Evolutionary conservation across 2,888 invertebrate genomes (phyloP), one percentile per base, ranked within the genome.

Genomic region (Calameuta idolon): DNA sequence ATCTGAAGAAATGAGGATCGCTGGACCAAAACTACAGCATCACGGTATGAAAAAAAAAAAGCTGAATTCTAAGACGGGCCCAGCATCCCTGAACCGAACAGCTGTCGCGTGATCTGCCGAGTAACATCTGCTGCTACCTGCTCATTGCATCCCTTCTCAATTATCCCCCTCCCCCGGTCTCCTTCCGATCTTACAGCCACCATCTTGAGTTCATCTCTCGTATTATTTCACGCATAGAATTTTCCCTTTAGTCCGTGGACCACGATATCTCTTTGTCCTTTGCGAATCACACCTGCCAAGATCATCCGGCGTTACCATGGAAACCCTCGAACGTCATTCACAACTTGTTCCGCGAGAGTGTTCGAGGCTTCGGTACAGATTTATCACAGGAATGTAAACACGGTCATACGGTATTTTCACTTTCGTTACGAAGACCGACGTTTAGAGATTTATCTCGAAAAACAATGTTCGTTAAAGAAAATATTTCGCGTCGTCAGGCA

Each of bases 101-200:
- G 85, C 85, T 85, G 85, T 85, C 86, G 86, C 83, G 82, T 86
- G 86, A 83, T 80, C 78, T 37, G 77, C 69, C 71, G 71, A 69
- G 37, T 34, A 82, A 75, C 84, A 81, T 82, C 80, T 85, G 84
- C 82, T 76, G 76, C 74, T 83, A 82, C 81, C 85, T 80, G 82
- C 78, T 23, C 55, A 23, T 55, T 55, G 55, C 55, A 55, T 55
- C 55, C 55, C 23, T 55, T 55, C 55, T 23, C 55, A 23, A 55
- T 55, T 55, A 55, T 2, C 35, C 12, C 55, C 2, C 40, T 5
- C 0, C 55, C 23, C 9, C 9, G 9, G 5, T 23, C 23, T 0
- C 23, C 23, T 23, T 55, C 23, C 23, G 55, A 55, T 55, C 55
- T 23, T 9, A 55, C 23, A 55, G 23, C 55, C 23, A 55, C 23